phyloP scores from a whole-genome alignment of 2,888 invertebrate species.

The Glaucopsyche alexis region DNA sequence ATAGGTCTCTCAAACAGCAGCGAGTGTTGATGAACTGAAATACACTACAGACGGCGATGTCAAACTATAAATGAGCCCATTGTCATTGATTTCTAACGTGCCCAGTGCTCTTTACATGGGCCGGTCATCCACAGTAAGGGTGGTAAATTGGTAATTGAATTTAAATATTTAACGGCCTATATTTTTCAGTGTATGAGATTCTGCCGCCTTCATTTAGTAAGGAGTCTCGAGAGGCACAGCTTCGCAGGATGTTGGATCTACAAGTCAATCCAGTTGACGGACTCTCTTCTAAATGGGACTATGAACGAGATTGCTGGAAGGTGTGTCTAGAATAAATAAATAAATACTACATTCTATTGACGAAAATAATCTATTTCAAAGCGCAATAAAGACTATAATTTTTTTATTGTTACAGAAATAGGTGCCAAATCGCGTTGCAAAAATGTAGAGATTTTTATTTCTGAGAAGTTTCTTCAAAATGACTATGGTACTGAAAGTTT shows the following conservation, averaged over 20 bases:
- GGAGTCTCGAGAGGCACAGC: conserved; percentile 84
- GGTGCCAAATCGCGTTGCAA: neutral
- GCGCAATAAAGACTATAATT: too few relatives aligned
- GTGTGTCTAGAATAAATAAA: conserved; percentile 39
- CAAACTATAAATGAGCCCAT: too few relatives aligned
- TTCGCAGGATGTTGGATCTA: conserved; percentile 87
- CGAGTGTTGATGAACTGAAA: too few relatives aligned
- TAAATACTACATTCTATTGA: too few relatives aligned
- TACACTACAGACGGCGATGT: too few relatives aligned
- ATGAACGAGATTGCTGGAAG: conserved; percentile 92
- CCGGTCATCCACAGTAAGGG: too few relatives aligned
- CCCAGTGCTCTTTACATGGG: too few relatives aligned
- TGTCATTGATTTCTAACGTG: too few relatives aligned
- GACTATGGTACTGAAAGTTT: neutral
- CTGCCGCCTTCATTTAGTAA: conserved; percentile 84
- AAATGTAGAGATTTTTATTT: neutral
- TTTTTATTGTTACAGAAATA: conserved; percentile 6
- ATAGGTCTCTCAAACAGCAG: too few relatives aligned
- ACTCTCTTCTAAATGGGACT: conserved; percentile 90
- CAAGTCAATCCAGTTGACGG: conserved; percentile 89
- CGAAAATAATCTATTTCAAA: too few relatives aligned
- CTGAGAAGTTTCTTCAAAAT: neutral
- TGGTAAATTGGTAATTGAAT: too few relatives aligned
- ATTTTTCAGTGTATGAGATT: conserved; percentile 72
- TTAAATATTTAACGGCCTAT: neutral